These are phyloP conservation scores for Abramis brama DNA, from an alignment of 2,113 vertebrate species.

Conservation along the genomic window DNA sequence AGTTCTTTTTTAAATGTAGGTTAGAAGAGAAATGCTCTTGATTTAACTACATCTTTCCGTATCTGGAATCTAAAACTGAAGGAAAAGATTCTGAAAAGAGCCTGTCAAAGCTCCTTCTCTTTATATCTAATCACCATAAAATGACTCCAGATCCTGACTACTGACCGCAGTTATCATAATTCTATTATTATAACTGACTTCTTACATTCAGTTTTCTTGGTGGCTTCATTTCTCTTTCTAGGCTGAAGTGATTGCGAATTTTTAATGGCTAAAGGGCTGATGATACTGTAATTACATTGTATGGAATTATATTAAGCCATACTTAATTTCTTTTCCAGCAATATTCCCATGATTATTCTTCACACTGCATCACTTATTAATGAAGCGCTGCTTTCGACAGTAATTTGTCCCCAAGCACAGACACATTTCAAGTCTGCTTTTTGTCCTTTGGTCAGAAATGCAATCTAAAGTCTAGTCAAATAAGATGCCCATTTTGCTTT, in stretches of 20 bases:
- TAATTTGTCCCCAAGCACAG: neutral
- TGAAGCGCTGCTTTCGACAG: neutral
- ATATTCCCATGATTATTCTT: neutral
- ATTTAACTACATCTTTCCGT: neutral
- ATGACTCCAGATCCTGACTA: neutral
- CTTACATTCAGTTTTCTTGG: neutral
- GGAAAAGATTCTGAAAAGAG: neutral
- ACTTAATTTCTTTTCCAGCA: neutral
- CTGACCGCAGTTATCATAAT: neutral
- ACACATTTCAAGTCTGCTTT: neutral
- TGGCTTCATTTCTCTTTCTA: neutral
- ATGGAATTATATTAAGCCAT: neutral
- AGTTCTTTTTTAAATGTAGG: neutral
- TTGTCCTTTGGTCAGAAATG: neutral
- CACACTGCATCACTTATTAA: neutral
- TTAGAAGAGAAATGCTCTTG: neutral
- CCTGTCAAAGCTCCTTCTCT: neutral
- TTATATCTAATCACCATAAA: neutral
- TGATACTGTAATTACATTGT: neutral
- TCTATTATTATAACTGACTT: neutral
- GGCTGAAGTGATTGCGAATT: neutral
- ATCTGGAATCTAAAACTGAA: neutral
- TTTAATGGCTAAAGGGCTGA: neutral
- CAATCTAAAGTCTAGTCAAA: neutral
- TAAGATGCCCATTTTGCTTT: neutral